Evolutionary conservation across 2,113 vertebrate genomes (phyloP).

Genomic region (Notothenia rossii): DNA sequence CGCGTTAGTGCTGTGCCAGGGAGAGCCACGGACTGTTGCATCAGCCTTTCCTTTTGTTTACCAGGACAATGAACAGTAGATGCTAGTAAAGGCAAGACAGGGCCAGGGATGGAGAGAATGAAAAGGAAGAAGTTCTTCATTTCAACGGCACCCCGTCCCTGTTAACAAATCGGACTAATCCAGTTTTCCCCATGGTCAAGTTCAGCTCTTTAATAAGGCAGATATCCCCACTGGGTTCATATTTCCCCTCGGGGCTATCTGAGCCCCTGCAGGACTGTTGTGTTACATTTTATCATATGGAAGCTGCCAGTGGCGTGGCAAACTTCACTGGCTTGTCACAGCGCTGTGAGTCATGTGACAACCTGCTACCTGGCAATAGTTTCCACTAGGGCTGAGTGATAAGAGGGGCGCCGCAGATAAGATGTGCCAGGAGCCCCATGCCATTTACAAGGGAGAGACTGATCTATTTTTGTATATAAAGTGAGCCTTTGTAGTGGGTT

Average conservation of each 20-base stretch:
- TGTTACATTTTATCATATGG: constrained; percentile 70
- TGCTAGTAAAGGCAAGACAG: constrained; percentile 41
- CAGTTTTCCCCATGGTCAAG: constrained; percentile 67
- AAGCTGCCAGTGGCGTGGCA: constrained; percentile 61
- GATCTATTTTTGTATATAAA: constrained; percentile 56
- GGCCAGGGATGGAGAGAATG: constrained; percentile 23
- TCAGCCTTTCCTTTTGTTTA: constrained; percentile 73
- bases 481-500: constrained; percentile 32
- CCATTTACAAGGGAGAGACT: constrained; percentile 65
- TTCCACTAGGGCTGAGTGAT: constrained; percentile 75
- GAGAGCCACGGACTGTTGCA: constrained; percentile 65
- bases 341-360: constrained; percentile 74
- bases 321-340: constrained; percentile 63
- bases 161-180: constrained; percentile 66
- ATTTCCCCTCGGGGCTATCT: constrained; percentile 68
- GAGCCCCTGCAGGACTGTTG: constrained; percentile 60
- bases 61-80: constrained; percentile 61
- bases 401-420: constrained; percentile 71
- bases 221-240: constrained; percentile 73
- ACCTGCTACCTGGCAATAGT: constrained; percentile 70
- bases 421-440: constrained; percentile 65
- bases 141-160: constrained; percentile 44
- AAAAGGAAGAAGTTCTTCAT: constrained; percentile 49
- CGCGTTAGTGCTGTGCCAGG: constrained; percentile 60
- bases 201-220: constrained; percentile 77